phyloP scores from a whole-genome alignment of 2,113 vertebrate species.

The Silurus meridionalis region DNA sequence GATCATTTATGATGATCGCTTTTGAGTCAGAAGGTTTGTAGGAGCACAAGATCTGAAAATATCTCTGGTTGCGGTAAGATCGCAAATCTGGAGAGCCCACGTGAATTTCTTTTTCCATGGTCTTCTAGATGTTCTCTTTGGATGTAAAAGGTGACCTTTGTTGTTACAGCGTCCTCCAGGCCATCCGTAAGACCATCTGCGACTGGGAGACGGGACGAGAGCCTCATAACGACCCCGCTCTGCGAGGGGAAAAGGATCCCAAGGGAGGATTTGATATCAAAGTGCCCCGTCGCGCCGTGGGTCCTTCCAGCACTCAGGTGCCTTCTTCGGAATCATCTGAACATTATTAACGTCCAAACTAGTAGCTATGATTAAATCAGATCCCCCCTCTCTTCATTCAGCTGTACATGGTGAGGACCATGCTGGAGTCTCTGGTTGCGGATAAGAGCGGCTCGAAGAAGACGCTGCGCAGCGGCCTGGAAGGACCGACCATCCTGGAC shows the following conservation, averaged over 20 bases:
- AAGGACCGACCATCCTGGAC: conserved; percentile 89
- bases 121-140: not conserved
- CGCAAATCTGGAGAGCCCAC: too few species aligned
- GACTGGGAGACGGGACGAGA: conserved; percentile 85
- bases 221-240: conserved; percentile 83
- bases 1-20: too few species aligned
- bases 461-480: conserved; percentile 89
- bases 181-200: conserved; percentile 86
- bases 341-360: not conserved
- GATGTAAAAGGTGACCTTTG: not conserved
- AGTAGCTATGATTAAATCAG: not conserved
- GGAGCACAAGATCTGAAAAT: too few species aligned
- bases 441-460: conserved; percentile 93
- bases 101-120: too few species aligned
- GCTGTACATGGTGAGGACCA: conserved; percentile 92
- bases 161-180: conserved; percentile 81
- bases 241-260: conserved; percentile 87
- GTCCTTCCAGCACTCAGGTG: conserved; percentile 89
- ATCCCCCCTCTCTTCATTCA: conserved; percentile 66
- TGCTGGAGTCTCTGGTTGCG: conserved; percentile 91
- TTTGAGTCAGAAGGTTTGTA: too few species aligned
- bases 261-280: conserved; percentile 89
- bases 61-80: too few species aligned
- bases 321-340: not conserved
- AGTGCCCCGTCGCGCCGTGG: conserved; percentile 84